Percentiles rank a stretch among this genome's conserved stretches.
These are phyloP conservation scores for Philonicus albiceps DNA, from an alignment of 2,888 invertebrate genomes.

Conservation along the genomic window DNA sequence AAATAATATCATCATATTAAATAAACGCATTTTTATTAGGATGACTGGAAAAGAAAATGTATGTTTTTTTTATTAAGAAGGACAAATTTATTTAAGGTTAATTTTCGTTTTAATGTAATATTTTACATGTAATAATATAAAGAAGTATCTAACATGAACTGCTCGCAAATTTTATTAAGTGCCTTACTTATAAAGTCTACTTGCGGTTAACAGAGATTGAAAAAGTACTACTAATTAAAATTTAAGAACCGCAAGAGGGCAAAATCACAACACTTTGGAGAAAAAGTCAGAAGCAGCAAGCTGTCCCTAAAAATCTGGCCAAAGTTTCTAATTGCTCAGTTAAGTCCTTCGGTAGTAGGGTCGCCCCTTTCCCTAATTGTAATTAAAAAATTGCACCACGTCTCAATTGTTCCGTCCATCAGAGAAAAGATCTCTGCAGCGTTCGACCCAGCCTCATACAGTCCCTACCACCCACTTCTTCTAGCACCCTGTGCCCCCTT, in stretches of 20 bases:
- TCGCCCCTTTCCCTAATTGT: not conserved
- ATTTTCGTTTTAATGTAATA: no score
- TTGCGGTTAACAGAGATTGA: not conserved
- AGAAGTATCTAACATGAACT: not conserved
- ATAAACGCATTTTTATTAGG: no score
- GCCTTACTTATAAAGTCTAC: no score
- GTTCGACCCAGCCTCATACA: not conserved
- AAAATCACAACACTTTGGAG: not conserved
- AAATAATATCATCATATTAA: no score
- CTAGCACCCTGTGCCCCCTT: not conserved
- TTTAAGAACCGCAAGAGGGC: not conserved
- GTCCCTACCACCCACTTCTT: not conserved
- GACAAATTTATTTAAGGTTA: no score
- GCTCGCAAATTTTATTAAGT: no score
- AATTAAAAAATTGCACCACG: constrained; percentile 36
- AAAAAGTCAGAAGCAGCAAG: not conserved
- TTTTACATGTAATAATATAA: not conserved
- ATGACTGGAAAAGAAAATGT: no score
- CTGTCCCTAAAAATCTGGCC: not conserved
- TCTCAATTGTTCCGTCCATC: constrained; percentile 21
- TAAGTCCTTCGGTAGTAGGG: not conserved
- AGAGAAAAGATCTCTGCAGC: not conserved
- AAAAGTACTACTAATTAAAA: not conserved
- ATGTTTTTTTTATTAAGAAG: no score
- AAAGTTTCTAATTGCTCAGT: not conserved